phyloP scores from a whole-genome alignment of 2,888 invertebrate genomes.

The Alloscopus bannaensis region DNA sequence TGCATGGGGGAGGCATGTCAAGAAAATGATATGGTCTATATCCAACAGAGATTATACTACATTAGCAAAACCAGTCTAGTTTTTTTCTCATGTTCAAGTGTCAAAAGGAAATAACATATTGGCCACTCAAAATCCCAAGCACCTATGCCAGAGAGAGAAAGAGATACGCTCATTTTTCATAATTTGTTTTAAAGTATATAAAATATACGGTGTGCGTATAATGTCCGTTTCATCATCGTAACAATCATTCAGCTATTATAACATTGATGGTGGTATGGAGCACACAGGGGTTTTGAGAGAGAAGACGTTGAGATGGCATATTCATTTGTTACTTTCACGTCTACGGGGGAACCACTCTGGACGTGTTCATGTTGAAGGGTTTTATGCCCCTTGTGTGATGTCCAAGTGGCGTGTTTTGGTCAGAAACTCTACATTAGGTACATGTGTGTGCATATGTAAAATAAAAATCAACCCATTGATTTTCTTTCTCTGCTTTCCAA shows the following conservation, averaged over 20 bases:
- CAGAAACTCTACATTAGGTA: background rate
- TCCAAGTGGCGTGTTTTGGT: constrained; percentile 45
- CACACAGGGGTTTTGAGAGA: too few species aligned
- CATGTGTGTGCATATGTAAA: too few species aligned
- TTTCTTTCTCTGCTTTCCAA: constrained; percentile 4
- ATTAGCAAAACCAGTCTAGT: constrained; percentile 41
- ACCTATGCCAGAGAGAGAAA: background rate
- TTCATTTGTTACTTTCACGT: constrained; percentile 59
- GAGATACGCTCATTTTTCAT: constrained; percentile 5
- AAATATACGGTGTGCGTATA: constrained; percentile 35
- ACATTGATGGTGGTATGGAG: constrained; percentile 36
- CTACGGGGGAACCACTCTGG: constrained; percentile 25
- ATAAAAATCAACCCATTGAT: constrained; percentile 27
- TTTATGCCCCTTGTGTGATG: constrained; percentile 43
- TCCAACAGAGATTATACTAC: constrained; percentile 39
- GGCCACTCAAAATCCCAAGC: background rate
- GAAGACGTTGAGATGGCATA: constrained; percentile 49
- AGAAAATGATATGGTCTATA: constrained; percentile 23
- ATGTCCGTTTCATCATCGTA: constrained; percentile 42
- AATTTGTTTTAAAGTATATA: too few species aligned
- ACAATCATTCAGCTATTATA: constrained; percentile 16
- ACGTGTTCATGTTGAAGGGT: constrained; percentile 51
- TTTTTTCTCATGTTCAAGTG: constrained; percentile 10
- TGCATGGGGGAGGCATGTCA: constrained; percentile 13
- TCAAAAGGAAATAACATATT: constrained; percentile 26